Evolutionary conservation across 2,888 invertebrate genomes (phyloP).

Genomic region (Exephanes ischioxanthus): DNA sequence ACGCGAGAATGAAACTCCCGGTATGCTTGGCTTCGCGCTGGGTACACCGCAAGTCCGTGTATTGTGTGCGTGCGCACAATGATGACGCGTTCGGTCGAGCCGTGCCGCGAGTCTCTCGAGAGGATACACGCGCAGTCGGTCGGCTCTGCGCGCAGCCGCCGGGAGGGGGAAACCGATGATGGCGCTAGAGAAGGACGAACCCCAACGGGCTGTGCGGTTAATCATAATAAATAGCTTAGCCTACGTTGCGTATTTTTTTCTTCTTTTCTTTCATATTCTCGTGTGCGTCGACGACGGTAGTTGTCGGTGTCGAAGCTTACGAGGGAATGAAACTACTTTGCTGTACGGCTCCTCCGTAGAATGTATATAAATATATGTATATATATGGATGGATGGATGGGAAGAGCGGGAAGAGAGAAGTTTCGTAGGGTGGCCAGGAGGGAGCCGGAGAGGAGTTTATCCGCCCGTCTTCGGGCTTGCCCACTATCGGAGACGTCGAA

Average conservation of each 20-base stretch:
- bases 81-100: no score
- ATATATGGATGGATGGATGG: no score
- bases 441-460: constrained; percentile 20
- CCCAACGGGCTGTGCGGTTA: constrained; percentile 46
- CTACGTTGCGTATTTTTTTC: constrained; percentile 6
- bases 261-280: constrained; percentile 16
- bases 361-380: no score
- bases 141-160: not conserved
- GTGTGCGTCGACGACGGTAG: constrained; percentile 23
- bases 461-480: constrained; percentile 16
- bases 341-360: no score
- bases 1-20: constrained; percentile 41
- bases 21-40: not conserved
- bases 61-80: constrained; percentile 12
- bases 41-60: not conserved
- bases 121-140: not conserved
- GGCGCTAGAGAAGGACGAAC: constrained; percentile 44
- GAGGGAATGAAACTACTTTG: constrained; percentile 15
- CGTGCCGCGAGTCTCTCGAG: constrained; percentile 29
- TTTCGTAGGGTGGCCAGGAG: not conserved
- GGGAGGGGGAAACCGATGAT: constrained; percentile 1
- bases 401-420: constrained; percentile 4
- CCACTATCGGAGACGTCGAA: constrained; percentile 21
- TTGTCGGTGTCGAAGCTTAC: constrained; percentile 29
- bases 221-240: constrained; percentile 59